These are phyloP conservation scores for Drosophila pallidifrons DNA, from an alignment of 1,140 invertebrate genomes.

Conservation along the genomic window DNA sequence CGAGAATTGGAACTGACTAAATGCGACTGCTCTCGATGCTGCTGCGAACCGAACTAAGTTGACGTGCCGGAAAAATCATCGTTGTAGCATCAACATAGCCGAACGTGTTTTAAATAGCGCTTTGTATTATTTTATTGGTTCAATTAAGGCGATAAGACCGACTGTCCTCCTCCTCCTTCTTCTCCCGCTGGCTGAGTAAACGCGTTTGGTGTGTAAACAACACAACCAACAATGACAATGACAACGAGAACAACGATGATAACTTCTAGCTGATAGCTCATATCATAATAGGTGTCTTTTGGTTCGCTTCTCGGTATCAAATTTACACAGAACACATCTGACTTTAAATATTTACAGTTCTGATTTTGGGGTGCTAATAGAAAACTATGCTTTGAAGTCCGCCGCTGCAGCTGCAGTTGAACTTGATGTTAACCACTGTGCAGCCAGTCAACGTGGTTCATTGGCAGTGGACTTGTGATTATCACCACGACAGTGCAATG, in stretches of 20 bases:
- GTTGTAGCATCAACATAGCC: conserved; percentile 48
- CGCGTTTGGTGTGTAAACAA: conserved; percentile 58
- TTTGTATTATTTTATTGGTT: conserved; percentile 80
- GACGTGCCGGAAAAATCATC: conserved; percentile 54
- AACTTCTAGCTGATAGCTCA: conserved; percentile 3
- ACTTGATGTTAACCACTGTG: conserved; percentile 4
- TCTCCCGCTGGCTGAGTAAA: conserved; percentile 25
- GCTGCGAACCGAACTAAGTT: conserved; percentile 66
- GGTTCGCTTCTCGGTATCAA: not conserved
- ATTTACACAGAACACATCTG: not conserved
- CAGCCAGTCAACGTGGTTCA: not conserved
- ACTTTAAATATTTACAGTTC: conserved; percentile 33
- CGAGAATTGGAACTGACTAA: not conserved
- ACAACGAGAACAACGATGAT: not conserved
- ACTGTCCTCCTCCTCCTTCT: too few relatives aligned
- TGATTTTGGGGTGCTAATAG: conserved; percentile 30
- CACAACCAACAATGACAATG: conserved; percentile 14
- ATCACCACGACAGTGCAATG: conserved; percentile 59
- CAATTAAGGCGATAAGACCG: conserved; percentile 61
- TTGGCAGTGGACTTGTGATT: conserved; percentile 42
- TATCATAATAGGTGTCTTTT: not conserved
- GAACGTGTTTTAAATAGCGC: conserved; percentile 70
- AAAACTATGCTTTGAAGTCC: conserved; percentile 28
- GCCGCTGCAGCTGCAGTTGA: conserved; percentile 9
- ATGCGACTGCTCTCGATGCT: conserved; percentile 60